These are phyloP conservation scores for Wasmannia auropunctata DNA, from an alignment of 1,140 invertebrate genomes.

Conservation along the genomic window DNA sequence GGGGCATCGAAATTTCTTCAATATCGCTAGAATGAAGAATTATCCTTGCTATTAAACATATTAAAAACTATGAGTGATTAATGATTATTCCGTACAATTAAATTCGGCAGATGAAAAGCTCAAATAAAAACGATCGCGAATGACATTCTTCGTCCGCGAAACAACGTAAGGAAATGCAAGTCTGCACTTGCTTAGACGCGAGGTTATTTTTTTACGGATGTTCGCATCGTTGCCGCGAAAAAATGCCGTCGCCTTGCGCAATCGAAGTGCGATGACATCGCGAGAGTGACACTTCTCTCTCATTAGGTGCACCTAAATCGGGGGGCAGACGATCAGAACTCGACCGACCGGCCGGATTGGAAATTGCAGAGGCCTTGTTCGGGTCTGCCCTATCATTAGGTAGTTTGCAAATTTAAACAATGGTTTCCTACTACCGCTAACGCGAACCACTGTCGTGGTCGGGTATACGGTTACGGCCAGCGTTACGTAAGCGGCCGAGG, in stretches of 20 bases:
- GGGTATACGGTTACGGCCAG: slow-evolving; percentile 57
- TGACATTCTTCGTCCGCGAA: background rate
- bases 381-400: slow-evolving; percentile 80
- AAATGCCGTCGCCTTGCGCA: background rate
- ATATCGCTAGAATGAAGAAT: background rate
- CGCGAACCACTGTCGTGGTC: slow-evolving; percentile 61
- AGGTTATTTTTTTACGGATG: slow-evolving; percentile 7
- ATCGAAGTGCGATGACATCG: slow-evolving; percentile 35
- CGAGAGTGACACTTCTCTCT: slow-evolving; percentile 18
- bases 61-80: background rate
- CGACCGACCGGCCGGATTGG: slow-evolving; percentile 71
- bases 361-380: slow-evolving; percentile 81
- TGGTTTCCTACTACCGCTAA: slow-evolving; percentile 81
- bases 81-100: background rate
- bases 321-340: slow-evolving; percentile 74
- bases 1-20: background rate
- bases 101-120: background rate
- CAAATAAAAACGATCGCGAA: background rate
- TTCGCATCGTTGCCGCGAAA: slow-evolving; percentile 29
- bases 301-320: slow-evolving; percentile 5
- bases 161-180: background rate
- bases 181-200: too few relatives aligned
- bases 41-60: background rate
- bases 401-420: slow-evolving; percentile 84
- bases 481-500: slow-evolving; percentile 56